Base-by-base conservation (phyloP, 2,888 invertebrate genomes). In the Strigamia transsilvanica region DNA sequence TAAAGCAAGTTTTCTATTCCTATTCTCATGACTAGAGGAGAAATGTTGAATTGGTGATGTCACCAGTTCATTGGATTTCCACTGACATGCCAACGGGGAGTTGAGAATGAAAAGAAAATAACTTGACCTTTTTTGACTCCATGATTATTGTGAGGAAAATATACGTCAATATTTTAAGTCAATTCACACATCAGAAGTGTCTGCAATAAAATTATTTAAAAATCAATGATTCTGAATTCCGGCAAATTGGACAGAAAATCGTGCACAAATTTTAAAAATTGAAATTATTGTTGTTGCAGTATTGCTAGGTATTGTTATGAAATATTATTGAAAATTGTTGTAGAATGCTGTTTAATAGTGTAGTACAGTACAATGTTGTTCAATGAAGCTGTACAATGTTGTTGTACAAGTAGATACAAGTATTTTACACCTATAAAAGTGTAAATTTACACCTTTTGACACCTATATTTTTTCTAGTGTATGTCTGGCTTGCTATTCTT, bases 21-120 rank as follows among this genome's bases (percentile, higher is more conserved):
- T 46, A 46, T 46, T 46, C 46, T 46, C 46, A n/a, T n/a, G 46
- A n/a, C 5, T 46, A n/a, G 12, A 5, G 46, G 46, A n/a, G 46
- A 46, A 46, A 46, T 46, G 46, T 46, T 46, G 46, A 46, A 46
- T 46, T n/a, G 46, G 12, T 46, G 46, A 46, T 46, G 46, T 46
- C 46, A 46, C 46, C 2, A 46, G 46, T 46, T 46, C 46, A 46
- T 13, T 46, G 46, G 46, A 46, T 46, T 46, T 46, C 4, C 46
- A 46, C 10, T 10, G 46, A n/a, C 5, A 46, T 46, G 13, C 46
- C 46, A 46, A 46, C 15, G 46, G n/a, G 15, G n/a, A n/a, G 27
- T 27, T 27, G 27, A 27, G 27, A 27, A 27, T 27, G 27, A 27
- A 27, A 27, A n/a, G 12, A 46, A 46, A 46, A 46, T 46, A 46